Evolutionary conservation across 2,113 vertebrate genomes (phyloP).

Genomic region (Alectura lathami): DNA sequence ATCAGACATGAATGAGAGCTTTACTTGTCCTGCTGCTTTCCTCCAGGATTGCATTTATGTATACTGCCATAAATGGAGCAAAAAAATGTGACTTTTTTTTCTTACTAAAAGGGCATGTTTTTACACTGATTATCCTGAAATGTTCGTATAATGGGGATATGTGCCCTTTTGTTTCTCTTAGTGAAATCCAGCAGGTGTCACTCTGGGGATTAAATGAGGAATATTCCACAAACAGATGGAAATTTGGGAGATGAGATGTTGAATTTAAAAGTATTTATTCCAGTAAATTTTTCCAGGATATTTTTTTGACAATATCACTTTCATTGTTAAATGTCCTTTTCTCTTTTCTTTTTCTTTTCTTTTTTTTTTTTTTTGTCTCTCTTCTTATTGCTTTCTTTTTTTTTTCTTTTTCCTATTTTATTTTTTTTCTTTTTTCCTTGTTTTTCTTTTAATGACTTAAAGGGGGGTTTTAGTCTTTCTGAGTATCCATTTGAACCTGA

Average conservation of each 20-base stretch:
- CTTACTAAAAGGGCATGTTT: not conserved
- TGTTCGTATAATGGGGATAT: not conserved
- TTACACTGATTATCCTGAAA: not conserved
- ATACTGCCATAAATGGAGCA: not conserved
- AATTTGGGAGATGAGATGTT: not conserved
- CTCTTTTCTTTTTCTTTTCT: too few relatives aligned
- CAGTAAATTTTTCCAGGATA: not conserved
- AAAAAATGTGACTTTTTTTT: not conserved
- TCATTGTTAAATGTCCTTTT: not conserved
- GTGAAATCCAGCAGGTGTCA: slow-evolving; percentile 68
- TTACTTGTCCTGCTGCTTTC: not conserved
- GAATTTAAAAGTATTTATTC: not conserved
- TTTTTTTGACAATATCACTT: not conserved
- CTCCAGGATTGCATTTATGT: not conserved
- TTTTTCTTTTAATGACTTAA: too few relatives aligned
- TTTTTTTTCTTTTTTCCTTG: too few relatives aligned
- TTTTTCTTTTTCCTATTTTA: too few relatives aligned
- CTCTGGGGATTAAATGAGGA: slow-evolving; percentile 58
- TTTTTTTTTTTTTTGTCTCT: too few relatives aligned
- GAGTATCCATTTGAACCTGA: not conserved
- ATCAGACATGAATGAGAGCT: not conserved
- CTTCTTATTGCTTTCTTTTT: too few relatives aligned
- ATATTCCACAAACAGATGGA: not conserved
- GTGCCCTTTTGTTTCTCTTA: not conserved
- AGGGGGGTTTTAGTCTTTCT: not conserved